phyloP scores from a whole-genome alignment of 2,113 vertebrate genomes.

The Corythornis vintsioides region DNA sequence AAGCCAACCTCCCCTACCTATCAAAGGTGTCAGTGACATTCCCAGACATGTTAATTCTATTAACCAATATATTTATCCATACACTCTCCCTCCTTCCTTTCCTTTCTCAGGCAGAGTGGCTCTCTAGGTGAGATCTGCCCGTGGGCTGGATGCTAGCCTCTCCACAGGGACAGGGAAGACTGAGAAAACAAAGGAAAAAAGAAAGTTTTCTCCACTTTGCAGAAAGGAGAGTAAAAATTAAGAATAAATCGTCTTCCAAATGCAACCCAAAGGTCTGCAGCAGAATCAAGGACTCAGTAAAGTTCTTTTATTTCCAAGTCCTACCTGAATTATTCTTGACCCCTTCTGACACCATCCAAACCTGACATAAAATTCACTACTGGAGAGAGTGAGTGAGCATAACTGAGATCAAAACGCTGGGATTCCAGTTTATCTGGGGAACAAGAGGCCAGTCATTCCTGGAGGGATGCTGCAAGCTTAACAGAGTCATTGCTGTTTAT shows the following conservation, averaged over 20 bases:
- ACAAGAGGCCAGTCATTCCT: not conserved
- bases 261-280: not conserved
- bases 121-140: not conserved
- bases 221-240: not conserved
- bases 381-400: not conserved
- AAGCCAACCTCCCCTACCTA: not conserved
- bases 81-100: not conserved
- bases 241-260: not conserved
- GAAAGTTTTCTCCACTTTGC: not conserved
- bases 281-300: not conserved
- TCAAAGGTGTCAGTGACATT: not conserved
- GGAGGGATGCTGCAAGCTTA: not conserved
- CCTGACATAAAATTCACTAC: not conserved
- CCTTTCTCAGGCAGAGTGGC: not conserved
- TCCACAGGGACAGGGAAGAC: not conserved
- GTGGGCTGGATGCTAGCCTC: not conserved
- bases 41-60: not conserved
- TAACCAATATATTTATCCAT: not conserved
- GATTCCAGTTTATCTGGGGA: not conserved
- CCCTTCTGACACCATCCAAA: not conserved
- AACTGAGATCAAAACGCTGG: not conserved
- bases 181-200: not conserved
- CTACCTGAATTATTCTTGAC: not conserved
- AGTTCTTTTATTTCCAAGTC: not conserved
- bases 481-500: not conserved